Base-by-base conservation (phyloP, 2,797 vertebrate species). In the Borostomias antarcticus region DNA sequence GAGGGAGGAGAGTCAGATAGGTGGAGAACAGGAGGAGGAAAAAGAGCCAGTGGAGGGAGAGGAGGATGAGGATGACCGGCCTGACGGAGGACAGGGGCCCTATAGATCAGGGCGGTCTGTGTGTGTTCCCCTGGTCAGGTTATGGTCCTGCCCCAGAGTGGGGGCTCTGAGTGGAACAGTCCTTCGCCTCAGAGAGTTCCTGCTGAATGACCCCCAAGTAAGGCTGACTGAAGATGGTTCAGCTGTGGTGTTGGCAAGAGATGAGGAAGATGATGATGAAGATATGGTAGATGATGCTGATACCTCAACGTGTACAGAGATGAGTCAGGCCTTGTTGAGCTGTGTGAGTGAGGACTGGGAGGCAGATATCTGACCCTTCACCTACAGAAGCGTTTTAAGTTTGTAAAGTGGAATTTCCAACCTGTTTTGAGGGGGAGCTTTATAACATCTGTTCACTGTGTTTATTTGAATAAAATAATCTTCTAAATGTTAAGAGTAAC, bases 71-170 rank as follows among this genome's bases (percentile, higher is more conserved):
- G 45, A 0, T 32, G 52, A 37, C 40, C 69, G 29, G 68, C 56
- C 33, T n/a, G 2, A 45, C 4, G 0, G 10, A 15, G 53, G 57
- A 32, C 56, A 61, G 23, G 76, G 85, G 6, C 80, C 88, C 1
- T 90, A 86, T 74, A 72, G 81, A 50, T 52, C 70, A 29, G 87
- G 72, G 50, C 80, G 87, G 53, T 84, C 58, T 43, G 80, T 94
- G 60, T 88, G 87, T 4, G 75, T 98, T 8, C 95, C 96, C 47
- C 88, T 99, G 74, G 50, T 4, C 62, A 78, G 83, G 50, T 79
- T 98, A 21, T 94, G 95, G 75, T 85, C 88, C 45, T 78, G 84
- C 58, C 91, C 94, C 33, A 94, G 83, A 82, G 78, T 98, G 70
- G 85, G 72, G 5, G 68, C 61, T 1, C 82, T 98, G 32, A 94